A percentile compares a stretch with the other conserved stretches of the same genome.
phyloP scores from a whole-genome alignment of 2,113 vertebrate species.

The Elanoides forficatus region DNA sequence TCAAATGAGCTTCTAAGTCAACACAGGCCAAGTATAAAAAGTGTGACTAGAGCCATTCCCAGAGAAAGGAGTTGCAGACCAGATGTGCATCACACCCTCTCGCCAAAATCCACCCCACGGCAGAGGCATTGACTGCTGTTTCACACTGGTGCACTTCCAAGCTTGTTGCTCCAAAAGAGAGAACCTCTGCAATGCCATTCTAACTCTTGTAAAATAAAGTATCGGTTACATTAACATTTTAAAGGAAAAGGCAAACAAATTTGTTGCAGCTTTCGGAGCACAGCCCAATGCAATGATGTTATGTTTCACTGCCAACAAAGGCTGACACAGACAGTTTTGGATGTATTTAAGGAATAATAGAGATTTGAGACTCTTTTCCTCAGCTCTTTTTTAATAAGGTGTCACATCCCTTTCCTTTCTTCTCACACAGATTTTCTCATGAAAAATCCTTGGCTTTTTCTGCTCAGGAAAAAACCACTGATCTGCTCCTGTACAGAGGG shows the following conservation, averaged over 20 bases:
- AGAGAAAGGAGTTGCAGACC: slow-evolving; percentile 16
- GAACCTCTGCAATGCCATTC: neutral
- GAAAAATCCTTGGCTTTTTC: neutral
- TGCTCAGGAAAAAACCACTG: accelerated
- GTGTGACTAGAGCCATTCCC: neutral
- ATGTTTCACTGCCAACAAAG: neutral
- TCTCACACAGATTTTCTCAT: neutral
- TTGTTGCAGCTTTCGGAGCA: neutral
- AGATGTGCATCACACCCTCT: slow-evolving; percentile 5
- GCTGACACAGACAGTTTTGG: neutral
- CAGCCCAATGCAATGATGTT: neutral
- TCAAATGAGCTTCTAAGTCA: slow-evolving; percentile 21
- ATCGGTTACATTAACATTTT: neutral
- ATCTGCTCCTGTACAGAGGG: neutral
- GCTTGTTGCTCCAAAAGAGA: neutral
- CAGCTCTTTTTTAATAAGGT: neutral
- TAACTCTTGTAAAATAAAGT: neutral
- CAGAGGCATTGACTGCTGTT: neutral
- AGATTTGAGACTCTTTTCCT: neutral
- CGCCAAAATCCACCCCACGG: neutral
- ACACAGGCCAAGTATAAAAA: neutral
- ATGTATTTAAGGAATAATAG: neutral
- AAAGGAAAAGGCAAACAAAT: slow-evolving; percentile 35
- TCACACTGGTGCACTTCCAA: neutral
- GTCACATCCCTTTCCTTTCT: neutral